Base-by-base conservation (phyloP, 2,797 vertebrate genomes). In the Gadopsis bispinosus region DNA sequence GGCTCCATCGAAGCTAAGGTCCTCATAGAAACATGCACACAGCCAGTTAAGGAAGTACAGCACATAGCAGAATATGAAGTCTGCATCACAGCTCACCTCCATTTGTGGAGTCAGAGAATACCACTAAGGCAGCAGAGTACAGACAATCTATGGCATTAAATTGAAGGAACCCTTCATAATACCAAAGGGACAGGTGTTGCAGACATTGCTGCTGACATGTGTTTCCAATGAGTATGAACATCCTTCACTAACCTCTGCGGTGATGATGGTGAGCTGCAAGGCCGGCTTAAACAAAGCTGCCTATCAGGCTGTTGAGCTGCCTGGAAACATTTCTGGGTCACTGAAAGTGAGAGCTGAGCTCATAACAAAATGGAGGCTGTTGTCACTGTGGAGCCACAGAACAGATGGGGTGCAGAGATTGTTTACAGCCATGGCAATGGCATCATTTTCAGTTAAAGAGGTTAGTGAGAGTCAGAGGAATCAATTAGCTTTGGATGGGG, bases 401-500 rank as follows among this genome's bases (percentile, higher is more conserved):
- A 67, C 79, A 89, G 74, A 76, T 79, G 69, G 80, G 50, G 45
- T 33, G 22, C 59, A 33, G 69, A 62, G 35, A 67, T 22, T 71
- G 65, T 88, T 86, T 82, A 68, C 11, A 31, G 56, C 59, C 14
- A 29, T 16, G 26, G 79, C 60, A 61, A 72, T 58, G 67, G 77
- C 76, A 83, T 79, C 86, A 55, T 84, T 92, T 90, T 80, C 66
- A 70, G 83, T 89, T 91, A 73, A 93, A 91, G 86, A 81, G 88
- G 90, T 91, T 91, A 79, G 83, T n/a, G 68, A 68, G 81, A 89
- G 83, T 90, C 69, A 78, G 66, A 84, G 61, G 84, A 94, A 92
- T 94, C 93, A 94, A 92, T 94, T 94, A 90, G 83, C 73, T 87
- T 86, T 66, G 45, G 62, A 81, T 78, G 45, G 70, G 81, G 70